Percentiles rank a stretch among this genome's conserved stretches.
Conservation (phyloP, 2,113 vertebrate species). For the Prunella fulvescens region DNA sequence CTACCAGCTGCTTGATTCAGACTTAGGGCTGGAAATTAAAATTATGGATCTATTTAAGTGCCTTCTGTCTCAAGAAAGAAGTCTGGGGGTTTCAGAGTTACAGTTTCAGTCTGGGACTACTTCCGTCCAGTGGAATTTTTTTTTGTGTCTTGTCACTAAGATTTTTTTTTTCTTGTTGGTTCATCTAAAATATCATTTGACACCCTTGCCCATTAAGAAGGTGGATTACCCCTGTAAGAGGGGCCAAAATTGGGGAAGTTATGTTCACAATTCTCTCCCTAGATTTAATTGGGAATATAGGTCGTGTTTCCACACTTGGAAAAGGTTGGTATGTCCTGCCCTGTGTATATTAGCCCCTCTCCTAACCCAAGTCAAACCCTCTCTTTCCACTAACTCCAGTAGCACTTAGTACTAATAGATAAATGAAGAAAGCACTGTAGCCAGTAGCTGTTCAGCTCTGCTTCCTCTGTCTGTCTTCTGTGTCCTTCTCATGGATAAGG, state of each 20-base stretch:
- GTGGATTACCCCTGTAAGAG: conserved; percentile 86
- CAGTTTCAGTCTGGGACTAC: conserved; percentile 75
- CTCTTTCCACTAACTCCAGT: conserved; percentile 92
- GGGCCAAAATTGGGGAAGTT: conserved; percentile 89
- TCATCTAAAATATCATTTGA: conserved; percentile 83
- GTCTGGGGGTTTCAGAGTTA: conserved; percentile 80
- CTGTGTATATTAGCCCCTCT: conserved; percentile 98
- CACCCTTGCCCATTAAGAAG: conserved; percentile 85
- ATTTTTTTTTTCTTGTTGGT: conserved; percentile 78
- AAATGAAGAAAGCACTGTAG: conserved; percentile 77
- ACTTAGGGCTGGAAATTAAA: conserved; percentile 73
- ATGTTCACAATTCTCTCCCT: conserved; percentile 99
- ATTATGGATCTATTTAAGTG: conserved; percentile 76
- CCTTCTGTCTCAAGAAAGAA: conserved; percentile 76
- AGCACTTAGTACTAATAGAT: conserved; percentile 84
- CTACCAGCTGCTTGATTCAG: conserved; percentile 73
- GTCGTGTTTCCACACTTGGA: conserved; percentile 99
- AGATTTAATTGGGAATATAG: conserved; percentile 99
- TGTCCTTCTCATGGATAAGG: conserved; percentile 74
- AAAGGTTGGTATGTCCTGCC: conserved; percentile 99
- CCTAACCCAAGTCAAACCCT: conserved; percentile 93
- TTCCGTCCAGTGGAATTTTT: conserved; percentile 76
- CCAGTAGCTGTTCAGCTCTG: conserved; percentile 78
- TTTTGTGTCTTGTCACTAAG: conserved; percentile 75
- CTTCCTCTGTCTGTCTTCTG: conserved; percentile 81